phyloP scores from a whole-genome alignment of 2,113 vertebrate species.

The Notarius lentiginosus region DNA sequence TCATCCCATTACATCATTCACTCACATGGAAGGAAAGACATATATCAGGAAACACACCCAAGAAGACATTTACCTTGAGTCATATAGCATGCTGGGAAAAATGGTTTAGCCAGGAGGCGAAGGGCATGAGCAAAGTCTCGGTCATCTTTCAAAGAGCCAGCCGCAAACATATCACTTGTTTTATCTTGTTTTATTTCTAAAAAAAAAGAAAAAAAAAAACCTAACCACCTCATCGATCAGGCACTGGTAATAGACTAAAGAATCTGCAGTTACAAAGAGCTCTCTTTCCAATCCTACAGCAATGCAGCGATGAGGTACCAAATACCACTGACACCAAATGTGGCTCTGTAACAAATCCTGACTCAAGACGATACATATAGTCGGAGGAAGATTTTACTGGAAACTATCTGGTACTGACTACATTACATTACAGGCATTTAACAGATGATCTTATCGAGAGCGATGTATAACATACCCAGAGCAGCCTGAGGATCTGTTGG shows the following conservation, averaged over 20 bases:
- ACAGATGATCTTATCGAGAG: too few species aligned
- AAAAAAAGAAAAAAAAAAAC: neutral
- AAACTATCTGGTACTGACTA: neutral
- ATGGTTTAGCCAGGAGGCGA: slow-evolving; percentile 24
- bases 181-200: neutral
- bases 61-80: slow-evolving; percentile 17
- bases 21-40: neutral
- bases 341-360: neutral
- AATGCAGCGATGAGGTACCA: neutral
- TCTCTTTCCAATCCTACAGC: neutral
- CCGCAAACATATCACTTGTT: neutral
- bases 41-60: slow-evolving; percentile 11
- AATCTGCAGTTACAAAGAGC: neutral
- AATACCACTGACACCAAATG: neutral
- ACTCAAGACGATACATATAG: neutral
- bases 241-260: neutral
- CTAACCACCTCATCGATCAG: neutral
- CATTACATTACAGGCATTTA: too few species aligned
- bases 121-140: slow-evolving; percentile 8
- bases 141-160: slow-evolving; percentile 19
- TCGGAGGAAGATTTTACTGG: neutral
- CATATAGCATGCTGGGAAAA: slow-evolving; percentile 9
- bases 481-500: too few species aligned
- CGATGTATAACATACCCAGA: too few species aligned
- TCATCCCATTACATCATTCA: slow-evolving; percentile 18